These are phyloP conservation scores for Vulpes vulpes DNA, from an alignment of 2,113 vertebrate species.

Conservation along the genomic window DNA sequence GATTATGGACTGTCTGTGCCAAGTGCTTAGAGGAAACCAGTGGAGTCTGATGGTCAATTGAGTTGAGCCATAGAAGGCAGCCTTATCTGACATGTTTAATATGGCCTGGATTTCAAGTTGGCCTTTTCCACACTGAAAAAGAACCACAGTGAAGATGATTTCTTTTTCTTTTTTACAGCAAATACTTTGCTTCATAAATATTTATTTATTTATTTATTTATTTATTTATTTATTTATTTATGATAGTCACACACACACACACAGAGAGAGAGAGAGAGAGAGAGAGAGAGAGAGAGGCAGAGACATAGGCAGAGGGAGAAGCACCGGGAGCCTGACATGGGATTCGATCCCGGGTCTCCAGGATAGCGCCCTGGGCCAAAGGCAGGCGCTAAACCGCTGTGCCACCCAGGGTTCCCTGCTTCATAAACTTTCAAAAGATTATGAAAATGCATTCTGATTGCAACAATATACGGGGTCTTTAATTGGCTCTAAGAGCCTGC, in stretches of 20 bases:
- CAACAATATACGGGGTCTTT: slow-evolving; percentile 18
- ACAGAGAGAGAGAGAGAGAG: too few relatives aligned
- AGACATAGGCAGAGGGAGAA: too few relatives aligned
- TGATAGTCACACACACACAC: too few relatives aligned
- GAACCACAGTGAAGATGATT: neutral
- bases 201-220: too few relatives aligned
- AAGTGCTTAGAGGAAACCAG: slow-evolving; percentile 17
- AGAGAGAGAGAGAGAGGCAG: too few relatives aligned
- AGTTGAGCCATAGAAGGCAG: neutral
- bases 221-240: too few relatives aligned
- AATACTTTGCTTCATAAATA: neutral
- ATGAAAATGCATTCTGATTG: neutral
- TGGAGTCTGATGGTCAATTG: neutral
- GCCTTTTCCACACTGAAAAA: neutral
- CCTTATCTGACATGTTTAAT: neutral
- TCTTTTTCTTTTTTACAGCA: slow-evolving; percentile 33
- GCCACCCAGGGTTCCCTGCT: too few relatives aligned
- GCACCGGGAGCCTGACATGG: too few relatives aligned
- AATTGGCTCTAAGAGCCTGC: neutral
- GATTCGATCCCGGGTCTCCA: too few relatives aligned
- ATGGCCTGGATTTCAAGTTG: neutral
- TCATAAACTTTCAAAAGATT: slow-evolving; percentile 21
- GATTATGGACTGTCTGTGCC: neutral
- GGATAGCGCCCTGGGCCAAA: too few relatives aligned
- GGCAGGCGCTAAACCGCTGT: too few relatives aligned